phyloP scores from a whole-genome alignment of 2,888 invertebrate genomes.

The Ganaspis brasiliensis region DNA sequence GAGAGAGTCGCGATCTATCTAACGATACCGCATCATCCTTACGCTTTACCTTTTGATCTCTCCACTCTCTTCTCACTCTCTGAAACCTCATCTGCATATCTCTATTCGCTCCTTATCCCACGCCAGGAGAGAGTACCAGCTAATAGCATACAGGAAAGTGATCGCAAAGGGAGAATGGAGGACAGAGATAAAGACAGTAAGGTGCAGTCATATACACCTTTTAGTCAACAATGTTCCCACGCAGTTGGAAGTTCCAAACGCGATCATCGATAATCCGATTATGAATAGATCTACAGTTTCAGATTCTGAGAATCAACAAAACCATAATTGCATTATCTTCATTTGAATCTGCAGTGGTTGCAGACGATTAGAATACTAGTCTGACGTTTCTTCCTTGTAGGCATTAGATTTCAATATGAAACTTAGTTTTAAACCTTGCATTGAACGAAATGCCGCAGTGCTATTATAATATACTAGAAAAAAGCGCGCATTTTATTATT shows the following conservation, averaged over 20 bases:
- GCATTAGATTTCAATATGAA: no score
- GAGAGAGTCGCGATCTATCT: constrained; percentile 74
- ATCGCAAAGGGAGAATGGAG: constrained; percentile 6
- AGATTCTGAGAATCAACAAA: no score
- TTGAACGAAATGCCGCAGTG: no score
- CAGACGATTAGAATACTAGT: no score
- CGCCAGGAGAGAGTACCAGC: constrained; percentile 28
- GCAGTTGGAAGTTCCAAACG: not conserved
- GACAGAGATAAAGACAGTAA: constrained; percentile 12
- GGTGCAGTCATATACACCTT: constrained; percentile 12
- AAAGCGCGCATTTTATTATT: no score
- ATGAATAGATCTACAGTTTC: no score
- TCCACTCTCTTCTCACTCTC: constrained; percentile 48
- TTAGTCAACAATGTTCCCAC: constrained; percentile 12
- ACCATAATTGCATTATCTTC: no score
- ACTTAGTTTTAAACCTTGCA: no score
- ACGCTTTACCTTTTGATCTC: constrained; percentile 54
- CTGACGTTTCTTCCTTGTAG: no score
- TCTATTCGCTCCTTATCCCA: constrained; percentile 42
- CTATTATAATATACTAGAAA: no score
- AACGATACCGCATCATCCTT: constrained; percentile 72
- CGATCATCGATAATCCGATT: no score
- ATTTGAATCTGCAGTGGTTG: no score
- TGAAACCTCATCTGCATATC: constrained; percentile 31
- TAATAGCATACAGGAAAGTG: constrained; percentile 22